Base-by-base conservation (phyloP, 2,888 invertebrate genomes). In the Bursaphelenchus okinawaensis region DNA sequence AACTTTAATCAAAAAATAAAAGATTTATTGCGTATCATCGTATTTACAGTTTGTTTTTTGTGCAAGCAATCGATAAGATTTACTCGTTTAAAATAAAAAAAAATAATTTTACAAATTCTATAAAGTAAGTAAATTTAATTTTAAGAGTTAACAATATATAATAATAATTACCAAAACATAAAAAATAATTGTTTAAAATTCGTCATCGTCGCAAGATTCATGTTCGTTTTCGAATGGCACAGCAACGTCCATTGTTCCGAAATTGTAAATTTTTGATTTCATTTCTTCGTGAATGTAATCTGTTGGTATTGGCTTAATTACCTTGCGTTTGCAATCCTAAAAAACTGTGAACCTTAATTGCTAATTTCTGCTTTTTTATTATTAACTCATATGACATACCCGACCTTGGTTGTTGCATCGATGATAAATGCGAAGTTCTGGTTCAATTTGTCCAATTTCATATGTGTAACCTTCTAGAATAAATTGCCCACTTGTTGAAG, bases 261-360 rank as follows among this genome's bases (percentile, higher is more conserved):
- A 23, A 40, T 59, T 59, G 59, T 31, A 59, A 20, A 40, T 26
- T 23, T 59, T 51, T 24, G 40, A 31, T 16, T 50, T 51, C 16
- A 22, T 59, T 28, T 51, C 59, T 22, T 59, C 50, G 59, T 59
- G 59, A n/a, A 59, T 59, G 31, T 59, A 59, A 26, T 59, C 51
- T n/a, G 31, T 22, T 7, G 59, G 59, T 16, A 59, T 51, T 7
- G 40, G 50, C 23, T 50, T 31, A 40, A 59, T 51, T 19, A 59
- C 59, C 19, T 40, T 31, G 40, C 59, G 59, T 20, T 31, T 29
- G 26, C 59, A 59, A 12, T 40, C 50, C 59, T 59, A 40, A 0
- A 59, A 59, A 7, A 1, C 12, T 40, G 40, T 29, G 31, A 29
- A 7, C n/a, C n/a, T n/a, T n/a, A n/a, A n/a, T n/a, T n/a, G n/a